Conservation (phyloP, 2,797 vertebrate species). For the Kryptolebias ocellatus region DNA sequence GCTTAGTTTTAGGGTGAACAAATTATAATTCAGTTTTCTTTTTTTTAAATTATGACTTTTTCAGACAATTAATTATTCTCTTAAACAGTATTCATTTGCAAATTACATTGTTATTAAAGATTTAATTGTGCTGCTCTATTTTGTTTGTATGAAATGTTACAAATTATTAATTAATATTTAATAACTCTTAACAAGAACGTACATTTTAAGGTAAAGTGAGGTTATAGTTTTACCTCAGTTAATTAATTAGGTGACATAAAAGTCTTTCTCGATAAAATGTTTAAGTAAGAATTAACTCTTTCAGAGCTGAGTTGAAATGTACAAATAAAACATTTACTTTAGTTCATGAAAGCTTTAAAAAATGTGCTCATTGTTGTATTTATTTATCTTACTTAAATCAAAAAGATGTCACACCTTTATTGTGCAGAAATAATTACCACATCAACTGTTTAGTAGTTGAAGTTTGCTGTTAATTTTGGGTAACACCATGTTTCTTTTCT, state of each 20-base stretch:
- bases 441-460: background rate
- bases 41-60: too few relatives aligned
- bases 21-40: background rate
- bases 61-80: too few relatives aligned
- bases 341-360: background rate
- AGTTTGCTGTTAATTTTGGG: slow-evolving; percentile 28
- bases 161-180: too few relatives aligned
- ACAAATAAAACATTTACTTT: background rate
- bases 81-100: too few relatives aligned
- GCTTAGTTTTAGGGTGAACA: background rate
- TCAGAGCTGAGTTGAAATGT: background rate
- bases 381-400: background rate
- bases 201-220: too few relatives aligned
- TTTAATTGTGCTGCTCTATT: too few relatives aligned
- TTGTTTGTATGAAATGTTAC: too few relatives aligned
- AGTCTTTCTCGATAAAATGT: background rate
- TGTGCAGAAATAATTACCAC: background rate
- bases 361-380: too few relatives aligned
- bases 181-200: too few relatives aligned
- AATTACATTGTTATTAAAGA: too few relatives aligned
- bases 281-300: background rate
- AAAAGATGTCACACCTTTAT: background rate
- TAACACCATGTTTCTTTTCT: slow-evolving; percentile 27
- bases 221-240: background rate
- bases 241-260: background rate